phyloP scores from a whole-genome alignment of 2,888 invertebrate species.

The Luperina nickerlii region DNA sequence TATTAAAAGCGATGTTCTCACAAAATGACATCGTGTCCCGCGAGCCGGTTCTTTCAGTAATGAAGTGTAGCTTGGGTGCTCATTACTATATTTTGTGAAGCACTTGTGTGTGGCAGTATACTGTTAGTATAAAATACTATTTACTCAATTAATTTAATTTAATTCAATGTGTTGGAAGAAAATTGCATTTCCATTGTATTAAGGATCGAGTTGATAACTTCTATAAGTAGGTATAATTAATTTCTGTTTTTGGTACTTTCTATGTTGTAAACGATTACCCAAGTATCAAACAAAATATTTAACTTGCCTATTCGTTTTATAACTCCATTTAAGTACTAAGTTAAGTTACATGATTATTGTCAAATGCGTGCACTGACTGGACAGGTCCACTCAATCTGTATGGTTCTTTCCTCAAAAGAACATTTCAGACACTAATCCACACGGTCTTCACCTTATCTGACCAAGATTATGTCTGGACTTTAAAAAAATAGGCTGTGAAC shows the following conservation, averaged over 20 bases:
- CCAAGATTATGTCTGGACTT: background rate
- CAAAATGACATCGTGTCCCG: slow-evolving; percentile 42
- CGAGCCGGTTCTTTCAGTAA: slow-evolving; percentile 39
- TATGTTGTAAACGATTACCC: background rate
- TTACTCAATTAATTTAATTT: background rate
- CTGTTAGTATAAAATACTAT: background rate
- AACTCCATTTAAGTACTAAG: background rate
- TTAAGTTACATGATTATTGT: background rate
- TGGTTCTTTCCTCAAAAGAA: background rate
- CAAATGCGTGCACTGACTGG: background rate
- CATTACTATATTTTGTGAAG: slow-evolving; percentile 47
- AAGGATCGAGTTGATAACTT: background rate
- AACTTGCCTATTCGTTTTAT: background rate
- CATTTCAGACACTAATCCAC: background rate
- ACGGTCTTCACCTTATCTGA: background rate
- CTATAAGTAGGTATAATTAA: background rate
- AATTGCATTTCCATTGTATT: background rate
- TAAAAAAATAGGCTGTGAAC: background rate
- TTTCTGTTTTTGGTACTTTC: background rate
- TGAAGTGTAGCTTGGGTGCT: slow-evolving; percentile 50
- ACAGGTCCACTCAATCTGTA: background rate
- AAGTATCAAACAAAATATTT: background rate
- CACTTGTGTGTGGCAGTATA: slow-evolving; percentile 32
- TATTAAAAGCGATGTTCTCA: slow-evolving; percentile 47
- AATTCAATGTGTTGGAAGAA: background rate